Conservation (phyloP, 2,888 invertebrate genomes). For the Lycaena phlaeas region DNA sequence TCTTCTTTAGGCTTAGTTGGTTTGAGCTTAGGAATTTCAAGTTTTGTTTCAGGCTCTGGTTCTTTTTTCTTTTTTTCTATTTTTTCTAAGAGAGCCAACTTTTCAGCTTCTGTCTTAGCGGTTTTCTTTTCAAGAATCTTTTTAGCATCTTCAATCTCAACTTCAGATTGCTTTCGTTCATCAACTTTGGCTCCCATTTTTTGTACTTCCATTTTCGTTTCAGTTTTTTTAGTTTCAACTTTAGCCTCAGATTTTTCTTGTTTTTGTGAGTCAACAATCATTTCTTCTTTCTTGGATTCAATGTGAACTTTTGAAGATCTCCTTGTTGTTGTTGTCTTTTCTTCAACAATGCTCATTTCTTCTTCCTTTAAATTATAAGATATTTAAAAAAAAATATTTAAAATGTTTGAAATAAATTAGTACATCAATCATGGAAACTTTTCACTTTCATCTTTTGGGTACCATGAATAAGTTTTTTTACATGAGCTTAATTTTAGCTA, state of each 20-base stretch:
- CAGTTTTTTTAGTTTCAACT: conserved; percentile 36
- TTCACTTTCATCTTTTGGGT: too few species aligned
- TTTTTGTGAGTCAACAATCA: conserved; percentile 34
- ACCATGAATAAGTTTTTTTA: too few species aligned
- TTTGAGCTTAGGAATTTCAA: conserved; percentile 75
- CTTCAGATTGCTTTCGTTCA: conserved; percentile 49
- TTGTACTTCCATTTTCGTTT: conserved; percentile 38
- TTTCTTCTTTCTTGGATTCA: conserved; percentile 51
- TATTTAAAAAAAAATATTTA: background rate
- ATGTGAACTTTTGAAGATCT: conserved; percentile 39
- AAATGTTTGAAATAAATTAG: background rate
- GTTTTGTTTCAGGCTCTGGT: conserved; percentile 68
- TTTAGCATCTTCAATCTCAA: conserved; percentile 63
- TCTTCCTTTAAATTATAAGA: conserved; percentile 14
- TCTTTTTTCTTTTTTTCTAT: conserved; percentile 63
- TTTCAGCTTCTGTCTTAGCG: conserved; percentile 63
- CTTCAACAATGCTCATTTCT: conserved; percentile 15
- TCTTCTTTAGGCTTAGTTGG: conserved; percentile 68
- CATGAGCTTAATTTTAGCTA: too few species aligned
- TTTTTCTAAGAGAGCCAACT: conserved; percentile 64
- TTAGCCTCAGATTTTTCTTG: conserved; percentile 24
- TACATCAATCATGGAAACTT: too few species aligned
- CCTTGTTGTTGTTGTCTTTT: conserved; percentile 43
- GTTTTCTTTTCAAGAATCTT: conserved; percentile 59
- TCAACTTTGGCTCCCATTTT: conserved; percentile 47